phyloP scores from a whole-genome alignment of 2,113 vertebrate species.

The Syngnathus typhle region DNA sequence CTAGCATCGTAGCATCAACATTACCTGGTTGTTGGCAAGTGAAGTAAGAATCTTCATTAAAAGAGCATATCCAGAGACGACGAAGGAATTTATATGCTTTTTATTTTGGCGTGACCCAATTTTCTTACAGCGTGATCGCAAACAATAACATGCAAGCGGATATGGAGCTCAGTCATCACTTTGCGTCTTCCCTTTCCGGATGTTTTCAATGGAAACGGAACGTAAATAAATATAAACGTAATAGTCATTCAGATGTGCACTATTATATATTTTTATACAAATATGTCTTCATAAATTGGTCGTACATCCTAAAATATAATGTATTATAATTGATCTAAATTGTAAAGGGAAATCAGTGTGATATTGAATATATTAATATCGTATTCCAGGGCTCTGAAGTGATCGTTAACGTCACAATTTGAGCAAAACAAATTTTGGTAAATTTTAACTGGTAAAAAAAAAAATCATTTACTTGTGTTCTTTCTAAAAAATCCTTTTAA shows the following conservation, averaged over 20 bases:
- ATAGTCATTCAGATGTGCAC: neutral
- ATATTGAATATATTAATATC: neutral
- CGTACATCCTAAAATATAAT: neutral
- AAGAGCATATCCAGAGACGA: neutral
- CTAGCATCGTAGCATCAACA: neutral
- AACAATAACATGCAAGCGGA: conserved; percentile 41
- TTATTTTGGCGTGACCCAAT: conserved; percentile 45
- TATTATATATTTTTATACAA: neutral
- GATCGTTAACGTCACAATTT: neutral
- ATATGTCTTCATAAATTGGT: neutral
- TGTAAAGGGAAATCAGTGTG: neutral
- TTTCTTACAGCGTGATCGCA: conserved; percentile 30
- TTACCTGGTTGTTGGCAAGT: conserved; percentile 25
- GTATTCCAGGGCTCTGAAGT: neutral
- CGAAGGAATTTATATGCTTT: neutral
- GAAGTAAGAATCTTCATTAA: neutral
- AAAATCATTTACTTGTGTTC: neutral
- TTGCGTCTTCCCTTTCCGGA: neutral
- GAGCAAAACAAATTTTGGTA: neutral
- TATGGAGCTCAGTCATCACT: neutral
- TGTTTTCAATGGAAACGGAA: conserved; percentile 3
- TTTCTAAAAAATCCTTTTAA: neutral
- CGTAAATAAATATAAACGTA: no score
- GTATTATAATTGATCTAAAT: neutral
- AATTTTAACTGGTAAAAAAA: neutral